A percentile compares a stretch with the other conserved stretches of the same genome.
These are phyloP conservation scores for Platynereis dumerilii DNA, from an alignment of 2,888 invertebrate genomes.

Conservation along the genomic window DNA sequence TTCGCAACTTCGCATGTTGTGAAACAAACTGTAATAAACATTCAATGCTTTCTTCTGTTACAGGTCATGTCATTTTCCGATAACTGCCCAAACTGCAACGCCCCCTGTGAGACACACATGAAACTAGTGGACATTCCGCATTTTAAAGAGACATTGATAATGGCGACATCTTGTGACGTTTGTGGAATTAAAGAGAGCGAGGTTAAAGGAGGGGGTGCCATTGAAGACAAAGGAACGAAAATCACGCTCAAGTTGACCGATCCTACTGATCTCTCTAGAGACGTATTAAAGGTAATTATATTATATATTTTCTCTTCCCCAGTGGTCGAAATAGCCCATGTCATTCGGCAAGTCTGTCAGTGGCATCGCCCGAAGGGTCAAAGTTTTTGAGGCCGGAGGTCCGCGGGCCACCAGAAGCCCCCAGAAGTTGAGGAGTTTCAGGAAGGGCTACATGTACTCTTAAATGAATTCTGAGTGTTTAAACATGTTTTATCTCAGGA, in stretches of 20 bases:
- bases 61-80: slow-evolving; percentile 76
- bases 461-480: too few species aligned
- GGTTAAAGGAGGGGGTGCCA: slow-evolving; percentile 91
- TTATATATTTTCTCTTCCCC: too few species aligned
- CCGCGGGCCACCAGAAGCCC: too few species aligned
- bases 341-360: too few species aligned
- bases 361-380: too few species aligned
- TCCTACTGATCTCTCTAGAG: slow-evolving; percentile 84
- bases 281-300: slow-evolving; percentile 83
- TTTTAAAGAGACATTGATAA: slow-evolving; percentile 95
- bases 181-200: slow-evolving; percentile 95
- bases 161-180: slow-evolving; percentile 90
- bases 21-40: too few species aligned
- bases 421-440: too few species aligned
- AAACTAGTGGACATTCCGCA: slow-evolving; percentile 92
- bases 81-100: slow-evolving; percentile 85
- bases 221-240: slow-evolving; percentile 79
- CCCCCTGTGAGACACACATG: slow-evolving; percentile 89
- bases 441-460: too few species aligned
- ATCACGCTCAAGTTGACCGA: slow-evolving; percentile 77
- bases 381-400: too few species aligned
- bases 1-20: too few species aligned
- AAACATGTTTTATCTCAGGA: too few species aligned
- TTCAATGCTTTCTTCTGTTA: slow-evolving; percentile 15
- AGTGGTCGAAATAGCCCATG: too few species aligned